Base-by-base conservation (phyloP, 1,140 invertebrate species). In the Chymomyza costata region DNA sequence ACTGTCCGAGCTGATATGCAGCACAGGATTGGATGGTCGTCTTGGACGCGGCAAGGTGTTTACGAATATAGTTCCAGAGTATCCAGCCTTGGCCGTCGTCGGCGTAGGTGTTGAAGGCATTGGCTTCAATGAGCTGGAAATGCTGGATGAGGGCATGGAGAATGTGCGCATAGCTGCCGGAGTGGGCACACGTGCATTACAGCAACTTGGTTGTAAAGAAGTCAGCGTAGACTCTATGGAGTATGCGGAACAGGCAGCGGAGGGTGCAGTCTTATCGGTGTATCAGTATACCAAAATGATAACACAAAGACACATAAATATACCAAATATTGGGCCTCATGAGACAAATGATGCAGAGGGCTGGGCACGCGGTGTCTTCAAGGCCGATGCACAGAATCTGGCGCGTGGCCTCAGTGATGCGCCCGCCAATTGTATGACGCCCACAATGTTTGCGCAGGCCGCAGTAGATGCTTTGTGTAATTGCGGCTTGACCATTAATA, bases 361-460 rank as follows among this genome's bases (percentile, higher is more conserved):
- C 38, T 97, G 94, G 94, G 86, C 87, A 11, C 74, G 88, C 70
- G 95, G 96, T 1, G 49, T 86, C 14, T 87, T 91, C 5, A 91
- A 94, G 83, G 93, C 93, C 0, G 88, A 93, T 37, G 91, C 92
- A 0, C 95, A 98, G 86, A 97, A 97, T 84, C 87, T 95, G 73
- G 93, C 94, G 1, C 86, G 95, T 11, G 40, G 67, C 7, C 83
- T 97, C 1, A 90, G 91, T 68, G 95, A 97, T 82, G 91, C 91
- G 10, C 94, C 96, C 0, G 90, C 94, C 0, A 97, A 97, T 86
- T 82, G 91, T 37, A 90, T 97, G 87, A 97, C 95, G 2, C 96
- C 95, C 3, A 92, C 91, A 0, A 89, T 90, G 38, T 97, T 97
- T 85, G 90, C 92, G 2, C 86, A 95, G 64, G 80, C 61, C 8